Evolutionary conservation across 2,888 invertebrate genomes (phyloP), one percentile per base, ranked within the genome.

Genomic region (Amorpha juglandis): DNA sequence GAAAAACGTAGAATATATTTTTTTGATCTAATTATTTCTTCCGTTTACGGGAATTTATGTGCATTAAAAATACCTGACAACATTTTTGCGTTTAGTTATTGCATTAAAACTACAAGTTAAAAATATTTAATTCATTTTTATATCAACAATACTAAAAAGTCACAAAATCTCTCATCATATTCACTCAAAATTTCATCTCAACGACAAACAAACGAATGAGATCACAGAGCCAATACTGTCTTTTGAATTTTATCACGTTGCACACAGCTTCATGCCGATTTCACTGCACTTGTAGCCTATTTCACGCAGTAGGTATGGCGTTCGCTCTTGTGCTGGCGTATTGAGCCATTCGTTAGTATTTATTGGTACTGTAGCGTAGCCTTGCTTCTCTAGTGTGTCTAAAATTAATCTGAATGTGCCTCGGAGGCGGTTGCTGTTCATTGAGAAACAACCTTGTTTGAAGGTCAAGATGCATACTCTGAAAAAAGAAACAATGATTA

Each of bases 271-370:
- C 79, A 87, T 87, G 70, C 86, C 92, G 70, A 90, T 91, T 87
- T 84, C 92, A 64, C 87, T 93, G 82, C 84, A 96, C 88, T 81
- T 89, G 76, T 90, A 88, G 0, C 79, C 83, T 1, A 92, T 72
- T 68, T 94, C 93, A 52, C 95, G 90, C 92, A 95, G 94, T 47
- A 96, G 82, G 78, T 94, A 96, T 0, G 95, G 95, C 69, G 95
- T 94, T 74, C 94, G 94, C 82, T 96, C 95, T 74, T 94, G 90
- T 52, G 93, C 88, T 0, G 94, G 89, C 7, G 96, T 82, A 2
- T 79, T 78, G 7, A 86, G 74, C 96, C 96, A 96, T 66, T 89
- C 86, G 51, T 77, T 80, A 14, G 89, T 73, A 76, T 94, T 94
- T 62, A 96, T 80, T 0, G 94, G 88, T 1, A 96, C 91, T 0